Percentiles rank a stretch among this genome's conserved stretches.
phyloP scores from a whole-genome alignment of 2,113 vertebrate genomes.

The Heteronetta atricapilla region DNA sequence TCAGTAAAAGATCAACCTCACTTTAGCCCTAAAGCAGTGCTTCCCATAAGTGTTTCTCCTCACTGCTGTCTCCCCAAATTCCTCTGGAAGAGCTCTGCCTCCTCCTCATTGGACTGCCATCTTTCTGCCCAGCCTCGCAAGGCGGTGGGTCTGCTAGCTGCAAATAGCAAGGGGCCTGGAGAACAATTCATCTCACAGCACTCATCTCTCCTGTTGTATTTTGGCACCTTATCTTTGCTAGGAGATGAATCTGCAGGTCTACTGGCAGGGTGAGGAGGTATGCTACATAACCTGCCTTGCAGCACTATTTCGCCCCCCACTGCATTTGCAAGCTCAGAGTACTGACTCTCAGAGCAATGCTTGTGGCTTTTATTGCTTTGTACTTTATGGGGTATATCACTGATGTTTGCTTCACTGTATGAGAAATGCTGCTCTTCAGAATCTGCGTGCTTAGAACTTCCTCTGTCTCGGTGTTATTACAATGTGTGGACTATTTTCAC shows the following conservation, averaged over 20 bases:
- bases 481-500: neutral
- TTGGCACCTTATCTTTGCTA: neutral
- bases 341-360: neutral
- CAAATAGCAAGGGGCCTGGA: neutral
- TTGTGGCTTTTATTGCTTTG: neutral
- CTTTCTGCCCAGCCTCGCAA: neutral
- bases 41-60: neutral
- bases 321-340: neutral
- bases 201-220: neutral
- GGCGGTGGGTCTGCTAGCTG: neutral
- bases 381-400: neutral
- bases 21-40: neutral
- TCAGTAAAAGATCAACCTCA: slow-evolving; percentile 23
- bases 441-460: neutral
- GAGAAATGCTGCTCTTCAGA: neutral
- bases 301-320: neutral
- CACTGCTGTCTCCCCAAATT: neutral
- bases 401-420: neutral
- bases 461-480: neutral
- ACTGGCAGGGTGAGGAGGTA: neutral
- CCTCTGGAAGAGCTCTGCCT: neutral
- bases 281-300: neutral
- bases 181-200: neutral
- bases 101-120: neutral
- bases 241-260: neutral